Base-by-base conservation (phyloP, 2,113 vertebrate species). In the Bubo scandiacus region DNA sequence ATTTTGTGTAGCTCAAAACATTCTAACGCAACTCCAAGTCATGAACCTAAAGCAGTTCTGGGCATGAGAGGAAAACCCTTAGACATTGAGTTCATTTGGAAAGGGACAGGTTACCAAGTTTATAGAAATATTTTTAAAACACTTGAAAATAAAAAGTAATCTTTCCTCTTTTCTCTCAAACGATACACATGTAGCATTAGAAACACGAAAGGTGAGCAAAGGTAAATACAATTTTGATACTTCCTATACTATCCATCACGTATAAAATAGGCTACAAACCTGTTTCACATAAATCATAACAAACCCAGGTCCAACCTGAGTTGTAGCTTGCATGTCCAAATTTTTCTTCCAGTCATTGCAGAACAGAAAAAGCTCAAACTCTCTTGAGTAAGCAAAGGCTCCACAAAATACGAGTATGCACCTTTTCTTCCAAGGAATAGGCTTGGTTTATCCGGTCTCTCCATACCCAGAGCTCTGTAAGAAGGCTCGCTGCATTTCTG, bases 401-500 rank as follows among this genome's bases (percentile, higher is more conserved):
- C 72, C 79, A 34, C 49, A 30, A 57, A 20, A n/a, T 19, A 22
- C 0, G 29, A 55, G 29, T 3, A 12, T 27, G 29, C 32, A 36
- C 9, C 59, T 34, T 72, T 71, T 49, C 36, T 34, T 58, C 91
- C 78, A 25, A 13, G 1, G 4, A 57, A 45, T 1, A 7, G 29
- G 25, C 72, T 73, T 15, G 36, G 4, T 40, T 70, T 42, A 3
- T 47, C 32, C 2, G 2, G 26, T 16, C 17, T 54, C 52, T 45
- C 54, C 58, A 3, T 4, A 25, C 20, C 25, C 80, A 32, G 58
- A 6, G 81, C 81, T 45, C 72, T 36, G 30, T 25, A 21, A 9
- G 45, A 61, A 21, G 29, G 43, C 40, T 88, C 0, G 0, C 43
- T n/a, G 65, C 3, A 0, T 34, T 65, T 22, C 66, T 43, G 23